These are phyloP conservation scores for Onychostoma macrolepis DNA, from an alignment of 2,113 vertebrate species.

Conservation along the genomic window DNA sequence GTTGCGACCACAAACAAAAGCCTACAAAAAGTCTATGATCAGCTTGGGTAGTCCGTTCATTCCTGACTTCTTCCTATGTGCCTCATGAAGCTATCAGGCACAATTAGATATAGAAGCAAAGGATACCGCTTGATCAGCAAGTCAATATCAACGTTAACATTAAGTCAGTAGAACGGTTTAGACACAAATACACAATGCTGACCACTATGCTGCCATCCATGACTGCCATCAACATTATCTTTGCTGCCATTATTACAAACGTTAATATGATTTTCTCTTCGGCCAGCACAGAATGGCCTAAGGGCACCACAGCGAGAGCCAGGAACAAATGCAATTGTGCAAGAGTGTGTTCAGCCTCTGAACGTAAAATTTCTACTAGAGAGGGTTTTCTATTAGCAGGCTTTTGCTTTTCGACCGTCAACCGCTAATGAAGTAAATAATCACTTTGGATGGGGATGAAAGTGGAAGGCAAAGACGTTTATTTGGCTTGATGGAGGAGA, in stretches of 20 bases:
- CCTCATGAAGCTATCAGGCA: slow-evolving; percentile 64
- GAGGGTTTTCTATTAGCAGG: slow-evolving; percentile 24
- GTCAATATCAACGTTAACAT: slow-evolving; percentile 71
- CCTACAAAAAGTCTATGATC: slow-evolving; percentile 52
- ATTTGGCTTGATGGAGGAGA: slow-evolving; percentile 27
- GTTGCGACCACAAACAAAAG: slow-evolving; percentile 54
- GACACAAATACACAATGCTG: slow-evolving; percentile 52
- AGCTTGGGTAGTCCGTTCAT: slow-evolving; percentile 47
- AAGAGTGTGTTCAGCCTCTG: slow-evolving; percentile 25
- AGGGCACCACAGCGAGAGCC: slow-evolving; percentile 25
- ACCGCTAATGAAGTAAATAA: slow-evolving; percentile 43
- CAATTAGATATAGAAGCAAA: slow-evolving; percentile 68
- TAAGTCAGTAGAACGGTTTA: slow-evolving; percentile 60
- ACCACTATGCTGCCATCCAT: slow-evolving; percentile 34
- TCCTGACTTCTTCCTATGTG: slow-evolving; percentile 52
- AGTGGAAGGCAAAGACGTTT: neutral
- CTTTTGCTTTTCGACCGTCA: slow-evolving; percentile 12
- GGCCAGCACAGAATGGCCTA: slow-evolving; percentile 24
- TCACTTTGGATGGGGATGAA: slow-evolving; percentile 27
- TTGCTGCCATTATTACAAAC: slow-evolving; percentile 42
- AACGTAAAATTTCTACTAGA: neutral
- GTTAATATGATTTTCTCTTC: slow-evolving; percentile 26
- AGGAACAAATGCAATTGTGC: slow-evolving; percentile 41
- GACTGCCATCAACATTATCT: slow-evolving; percentile 41
- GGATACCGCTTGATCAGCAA: slow-evolving; percentile 73